Conservation (phyloP, 2,113 vertebrate species). For the Neogale vison region DNA sequence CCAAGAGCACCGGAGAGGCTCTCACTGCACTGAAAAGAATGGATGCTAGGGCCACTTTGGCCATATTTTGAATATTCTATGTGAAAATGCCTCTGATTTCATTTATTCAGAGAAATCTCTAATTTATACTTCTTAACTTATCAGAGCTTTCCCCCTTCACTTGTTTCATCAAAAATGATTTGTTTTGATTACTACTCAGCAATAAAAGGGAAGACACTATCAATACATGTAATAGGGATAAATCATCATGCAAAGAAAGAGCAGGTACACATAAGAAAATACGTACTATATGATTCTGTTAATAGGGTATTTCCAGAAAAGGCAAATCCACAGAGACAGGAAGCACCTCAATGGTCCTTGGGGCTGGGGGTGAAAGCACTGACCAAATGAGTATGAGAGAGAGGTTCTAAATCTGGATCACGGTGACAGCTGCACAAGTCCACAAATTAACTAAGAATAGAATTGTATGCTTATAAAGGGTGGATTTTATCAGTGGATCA, state of each 20-base stretch:
- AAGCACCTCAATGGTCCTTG: background rate
- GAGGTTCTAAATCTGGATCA: background rate
- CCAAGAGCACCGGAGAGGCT: background rate
- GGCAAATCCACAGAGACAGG: background rate
- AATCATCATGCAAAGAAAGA: background rate
- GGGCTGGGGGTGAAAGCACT: background rate
- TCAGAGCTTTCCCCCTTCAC: background rate
- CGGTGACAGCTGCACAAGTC: background rate
- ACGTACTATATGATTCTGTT: background rate
- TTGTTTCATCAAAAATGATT: background rate
- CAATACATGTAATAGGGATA: background rate
- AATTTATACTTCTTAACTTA: background rate
- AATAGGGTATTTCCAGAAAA: background rate
- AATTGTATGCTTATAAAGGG: background rate
- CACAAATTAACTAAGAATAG: background rate
- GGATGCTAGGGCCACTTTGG: background rate
- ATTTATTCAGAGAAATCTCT: background rate
- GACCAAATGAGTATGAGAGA: background rate
- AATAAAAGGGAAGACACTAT: background rate
- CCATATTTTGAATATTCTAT: background rate
- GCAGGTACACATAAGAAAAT: background rate
- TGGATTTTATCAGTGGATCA: background rate
- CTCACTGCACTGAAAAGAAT: background rate
- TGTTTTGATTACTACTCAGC: background rate
- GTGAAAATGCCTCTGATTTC: slow-evolving; percentile 26